Conservation (phyloP, 2,797 vertebrate genomes). For the Loris lydekkerianus region DNA sequence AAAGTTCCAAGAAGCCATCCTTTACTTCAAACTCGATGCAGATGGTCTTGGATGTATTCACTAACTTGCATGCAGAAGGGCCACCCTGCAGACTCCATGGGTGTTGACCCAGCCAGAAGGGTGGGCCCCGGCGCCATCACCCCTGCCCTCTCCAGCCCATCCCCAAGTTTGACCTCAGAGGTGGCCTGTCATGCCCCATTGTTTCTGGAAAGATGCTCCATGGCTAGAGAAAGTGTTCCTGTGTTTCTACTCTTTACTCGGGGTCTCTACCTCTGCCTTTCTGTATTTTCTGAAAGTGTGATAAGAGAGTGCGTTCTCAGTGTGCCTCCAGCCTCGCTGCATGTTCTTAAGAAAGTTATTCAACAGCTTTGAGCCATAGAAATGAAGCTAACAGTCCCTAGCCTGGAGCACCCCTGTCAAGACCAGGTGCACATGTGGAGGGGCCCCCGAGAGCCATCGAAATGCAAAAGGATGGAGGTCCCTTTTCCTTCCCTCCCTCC, state of each 20-base stretch:
- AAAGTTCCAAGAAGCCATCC: slow-evolving; percentile 6
- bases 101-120: background rate
- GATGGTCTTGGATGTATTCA: slow-evolving; percentile 3
- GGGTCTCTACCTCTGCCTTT: background rate
- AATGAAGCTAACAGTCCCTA: background rate
- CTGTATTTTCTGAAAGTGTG: background rate
- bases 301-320: background rate
- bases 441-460: background rate
- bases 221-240: background rate
- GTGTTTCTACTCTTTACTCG: background rate
- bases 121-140: accelerated
- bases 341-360: background rate
- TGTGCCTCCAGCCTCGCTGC: background rate
- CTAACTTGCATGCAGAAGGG: background rate
- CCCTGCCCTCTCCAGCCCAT: background rate
- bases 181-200: accelerated
- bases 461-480: background rate
- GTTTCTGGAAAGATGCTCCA: background rate
- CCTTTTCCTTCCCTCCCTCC: too few relatives aligned
- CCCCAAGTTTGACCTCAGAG: background rate
- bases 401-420: background rate
- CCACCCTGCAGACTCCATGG: too few relatives aligned
- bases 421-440: background rate
- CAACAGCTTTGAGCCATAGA: background rate
- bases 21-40: background rate